These are phyloP conservation scores for Tragelaphus buxtoni DNA, from an alignment of 2,113 vertebrate genomes.

Conservation along the genomic window DNA sequence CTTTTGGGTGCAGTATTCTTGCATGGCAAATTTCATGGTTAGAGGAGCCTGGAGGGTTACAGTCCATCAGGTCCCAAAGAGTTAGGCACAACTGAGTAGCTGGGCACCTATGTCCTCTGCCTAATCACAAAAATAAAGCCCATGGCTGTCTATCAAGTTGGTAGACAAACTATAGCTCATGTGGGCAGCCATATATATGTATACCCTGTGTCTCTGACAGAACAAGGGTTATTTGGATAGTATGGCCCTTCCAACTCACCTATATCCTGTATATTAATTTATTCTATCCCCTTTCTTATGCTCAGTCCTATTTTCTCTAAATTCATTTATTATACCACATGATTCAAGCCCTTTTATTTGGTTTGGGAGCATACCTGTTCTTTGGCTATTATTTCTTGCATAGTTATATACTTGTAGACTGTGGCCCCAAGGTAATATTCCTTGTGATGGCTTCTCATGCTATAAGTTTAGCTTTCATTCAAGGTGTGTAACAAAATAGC, in stretches of 20 bases:
- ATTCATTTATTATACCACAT: background rate
- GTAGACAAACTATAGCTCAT: background rate
- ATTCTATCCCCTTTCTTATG: background rate
- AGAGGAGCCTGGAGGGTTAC: background rate
- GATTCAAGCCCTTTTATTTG: background rate
- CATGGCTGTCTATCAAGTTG: background rate
- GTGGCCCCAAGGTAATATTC: background rate
- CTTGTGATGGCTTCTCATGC: background rate
- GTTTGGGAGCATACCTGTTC: background rate
- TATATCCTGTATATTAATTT: background rate
- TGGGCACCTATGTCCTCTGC: background rate
- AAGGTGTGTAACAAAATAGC: background rate
- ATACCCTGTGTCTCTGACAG: background rate
- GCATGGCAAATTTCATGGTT: background rate
- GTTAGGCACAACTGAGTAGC: background rate
- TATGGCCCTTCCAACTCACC: background rate
- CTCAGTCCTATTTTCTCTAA: background rate
- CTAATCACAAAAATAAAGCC: background rate
- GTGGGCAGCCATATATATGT: background rate
- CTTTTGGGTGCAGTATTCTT: background rate
- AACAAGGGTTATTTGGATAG: background rate
- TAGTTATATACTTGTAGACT: background rate
- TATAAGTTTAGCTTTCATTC: background rate
- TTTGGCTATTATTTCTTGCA: background rate
- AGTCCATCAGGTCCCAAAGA: background rate